Base-by-base conservation (phyloP, 2,797 vertebrate species). In the Leptodactylus fallax region DNA sequence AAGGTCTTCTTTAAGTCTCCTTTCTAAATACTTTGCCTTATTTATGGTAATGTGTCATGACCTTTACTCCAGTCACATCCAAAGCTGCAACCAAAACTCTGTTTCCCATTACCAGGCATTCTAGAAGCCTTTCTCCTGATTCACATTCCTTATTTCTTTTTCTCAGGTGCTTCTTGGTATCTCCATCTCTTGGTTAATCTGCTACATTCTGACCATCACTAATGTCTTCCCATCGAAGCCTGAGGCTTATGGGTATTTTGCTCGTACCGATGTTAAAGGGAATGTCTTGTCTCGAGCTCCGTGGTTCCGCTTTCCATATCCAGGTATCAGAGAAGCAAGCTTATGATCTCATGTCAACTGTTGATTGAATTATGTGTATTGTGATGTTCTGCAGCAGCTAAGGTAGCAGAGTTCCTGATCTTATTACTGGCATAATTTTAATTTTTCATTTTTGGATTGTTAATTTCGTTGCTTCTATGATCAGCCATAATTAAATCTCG, bases 231-330 rank as follows among this genome's bases (percentile, higher is more conserved):
- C 98, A 2, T 82, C 90, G 2, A 92, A 95, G 1, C 94, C 97
- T 7, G 27, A 91, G 0, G 83, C 88, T 63, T 99, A 99, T 0
- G 98, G 97, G 56, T 95, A 97, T 92, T 90, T 93, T 91, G 98
- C 97, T 81, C 97, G 98, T 23, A 99, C 98, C 0, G 98, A 99
- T 88, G 90, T 94, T 47, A 97, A 96, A 87, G 96, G 96, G 79
- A 92, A 95, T 0, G 95, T 98, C n/a, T 90, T 97, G 11, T 90
- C 91, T 47, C 93, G 89, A 89, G 96, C 97, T 76, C 97, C 97
- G 1, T 99, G 98, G 98, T 95, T 99, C 90, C 96, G 93, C 27
- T 94, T 99, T 89, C 98, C 98, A 47, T 99, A 98, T 89, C 98
- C 98, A 94, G 98, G 98, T 99, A 95, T 72, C 49, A 7, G 19